Evolutionary conservation across 2,113 vertebrate species (phyloP).

Genomic region (Orthonyx spaldingii): DNA sequence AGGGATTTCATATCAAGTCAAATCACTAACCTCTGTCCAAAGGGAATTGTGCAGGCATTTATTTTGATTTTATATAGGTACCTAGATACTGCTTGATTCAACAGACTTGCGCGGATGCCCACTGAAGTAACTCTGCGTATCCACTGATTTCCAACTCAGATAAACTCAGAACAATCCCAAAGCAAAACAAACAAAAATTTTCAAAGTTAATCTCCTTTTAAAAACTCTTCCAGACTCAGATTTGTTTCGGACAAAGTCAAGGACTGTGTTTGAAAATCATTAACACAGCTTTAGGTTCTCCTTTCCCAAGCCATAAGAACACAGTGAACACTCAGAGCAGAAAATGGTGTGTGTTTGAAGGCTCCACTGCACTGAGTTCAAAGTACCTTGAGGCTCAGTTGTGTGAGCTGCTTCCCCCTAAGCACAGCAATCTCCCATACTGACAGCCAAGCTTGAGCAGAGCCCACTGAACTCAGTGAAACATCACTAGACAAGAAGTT

Average conservation of each 20-base stretch:
- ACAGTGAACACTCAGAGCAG: not conserved
- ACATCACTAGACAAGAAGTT: not conserved
- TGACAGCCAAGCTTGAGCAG: not conserved
- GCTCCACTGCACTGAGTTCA: not conserved
- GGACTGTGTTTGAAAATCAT: not conserved
- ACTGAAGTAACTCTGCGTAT: not conserved
- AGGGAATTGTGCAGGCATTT: conserved; percentile 12
- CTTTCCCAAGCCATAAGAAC: not conserved
- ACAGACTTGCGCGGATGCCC: not conserved
- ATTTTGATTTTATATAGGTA: conserved; percentile 6
- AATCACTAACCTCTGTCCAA: conserved; percentile 21
- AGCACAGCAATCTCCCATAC: not conserved
- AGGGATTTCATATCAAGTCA: conserved; percentile 43
- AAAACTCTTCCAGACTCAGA: not conserved
- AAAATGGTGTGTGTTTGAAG: not conserved
- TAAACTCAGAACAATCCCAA: not conserved
- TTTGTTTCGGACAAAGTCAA: not conserved
- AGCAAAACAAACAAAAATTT: not conserved
- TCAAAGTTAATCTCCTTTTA: not conserved
- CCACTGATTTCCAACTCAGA: not conserved
- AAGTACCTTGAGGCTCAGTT: not conserved
- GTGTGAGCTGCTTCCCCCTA: not conserved
- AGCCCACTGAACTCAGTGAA: not conserved
- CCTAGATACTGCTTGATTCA: not conserved
- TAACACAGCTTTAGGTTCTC: not conserved